Evolutionary conservation across 2,113 vertebrate genomes (phyloP).

Genomic region (Engraulis encrasicolus): DNA sequence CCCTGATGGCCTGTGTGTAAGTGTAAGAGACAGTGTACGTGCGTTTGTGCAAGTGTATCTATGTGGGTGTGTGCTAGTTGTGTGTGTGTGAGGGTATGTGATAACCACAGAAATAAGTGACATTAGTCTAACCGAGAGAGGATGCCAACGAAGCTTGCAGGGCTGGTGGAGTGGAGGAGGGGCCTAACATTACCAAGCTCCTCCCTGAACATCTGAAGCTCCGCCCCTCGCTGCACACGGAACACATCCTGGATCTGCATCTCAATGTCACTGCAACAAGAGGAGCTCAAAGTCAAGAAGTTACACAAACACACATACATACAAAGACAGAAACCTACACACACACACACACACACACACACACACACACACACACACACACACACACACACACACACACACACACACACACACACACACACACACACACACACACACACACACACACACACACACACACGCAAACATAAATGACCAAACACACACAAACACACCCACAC

Average conservation of each 20-base stretch:
- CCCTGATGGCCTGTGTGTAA: neutral
- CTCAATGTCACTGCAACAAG: constrained; percentile 51
- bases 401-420: neutral
- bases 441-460: neutral
- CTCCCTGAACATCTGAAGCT: constrained; percentile 76
- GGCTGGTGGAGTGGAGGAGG: constrained; percentile 80
- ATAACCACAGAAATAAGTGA: neutral
- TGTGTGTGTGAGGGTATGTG: too few species aligned
- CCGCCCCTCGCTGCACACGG: constrained; percentile 73
- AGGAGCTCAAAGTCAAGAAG: constrained; percentile 22
- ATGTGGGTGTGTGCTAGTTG: neutral
- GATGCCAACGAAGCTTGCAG: constrained; percentile 83
- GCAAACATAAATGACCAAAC: neutral
- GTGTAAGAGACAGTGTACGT: neutral
- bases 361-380: neutral
- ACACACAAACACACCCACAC: neutral
- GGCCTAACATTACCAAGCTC: constrained; percentile 75
- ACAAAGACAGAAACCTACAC: neutral
- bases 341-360: neutral
- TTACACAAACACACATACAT: neutral
- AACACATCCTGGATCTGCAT: constrained; percentile 76
- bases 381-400: neutral
- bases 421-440: neutral
- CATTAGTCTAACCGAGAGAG: constrained; percentile 80
- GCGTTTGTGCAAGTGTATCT: neutral